phyloP scores from a whole-genome alignment of 2,113 vertebrate genomes.

The Catharus fuscescens region DNA sequence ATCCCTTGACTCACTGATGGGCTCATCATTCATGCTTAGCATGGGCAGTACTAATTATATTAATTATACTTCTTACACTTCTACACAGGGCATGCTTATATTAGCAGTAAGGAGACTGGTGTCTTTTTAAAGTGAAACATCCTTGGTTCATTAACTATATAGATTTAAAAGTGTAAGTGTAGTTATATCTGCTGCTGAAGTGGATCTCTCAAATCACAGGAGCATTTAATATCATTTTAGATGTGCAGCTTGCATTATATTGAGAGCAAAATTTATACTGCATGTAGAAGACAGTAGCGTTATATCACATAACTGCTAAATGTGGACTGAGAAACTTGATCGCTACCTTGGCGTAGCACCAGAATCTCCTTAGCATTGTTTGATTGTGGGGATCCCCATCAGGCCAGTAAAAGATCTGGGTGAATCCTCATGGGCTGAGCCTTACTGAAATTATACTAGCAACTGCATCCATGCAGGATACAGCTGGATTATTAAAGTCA shows the following conservation, averaged over 20 bases:
- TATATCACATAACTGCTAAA: background rate
- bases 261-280: background rate
- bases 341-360: background rate
- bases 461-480: background rate
- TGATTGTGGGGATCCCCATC: background rate
- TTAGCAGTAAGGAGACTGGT: background rate
- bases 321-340: background rate
- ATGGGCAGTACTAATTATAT: slow-evolving; percentile 26
- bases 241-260: background rate
- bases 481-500: background rate
- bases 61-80: slow-evolving; percentile 5
- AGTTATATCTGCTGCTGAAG: background rate
- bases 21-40: slow-evolving; percentile 55
- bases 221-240: background rate
- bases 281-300: background rate
- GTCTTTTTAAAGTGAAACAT: background rate
- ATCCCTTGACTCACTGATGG: slow-evolving; percentile 3
- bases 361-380: background rate
- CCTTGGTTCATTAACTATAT: background rate
- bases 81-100: background rate
- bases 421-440: background rate
- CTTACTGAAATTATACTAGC: background rate
- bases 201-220: background rate
- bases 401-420: background rate
- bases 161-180: background rate